Base-by-base conservation (phyloP, 1,140 invertebrate genomes). In the Zaprionus tsacasi region DNA sequence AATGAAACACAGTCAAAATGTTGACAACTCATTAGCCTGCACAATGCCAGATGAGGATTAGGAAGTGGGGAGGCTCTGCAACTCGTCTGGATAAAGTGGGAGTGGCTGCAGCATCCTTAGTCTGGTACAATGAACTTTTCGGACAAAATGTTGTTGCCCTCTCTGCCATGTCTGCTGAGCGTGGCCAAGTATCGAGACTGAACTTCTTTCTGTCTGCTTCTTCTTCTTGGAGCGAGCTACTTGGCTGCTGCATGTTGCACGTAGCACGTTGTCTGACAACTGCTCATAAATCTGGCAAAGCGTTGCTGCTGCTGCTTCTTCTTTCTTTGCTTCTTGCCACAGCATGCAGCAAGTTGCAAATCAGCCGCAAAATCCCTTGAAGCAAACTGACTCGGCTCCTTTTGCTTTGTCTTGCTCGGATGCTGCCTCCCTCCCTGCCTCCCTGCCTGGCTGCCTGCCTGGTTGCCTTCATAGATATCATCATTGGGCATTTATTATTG, bases 401-500 rank as follows among this genome's bases (percentile, higher is more conserved):
- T 48, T 50, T 43, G 40, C 33, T 89, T 83, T 88, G 83, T 88
- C 74, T 89, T 17, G 40, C 48, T 65, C 56, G 60, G 63, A 17
- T 67, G n/a, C 40, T 68, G 66, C 21, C 21, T 21, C 1, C 1
- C 2, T 21, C 1, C 21, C 21, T 21, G 21, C 21, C 21, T 21
- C n/a, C n/a, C n/a, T n/a, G n/a, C 21, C 21, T 21, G 21, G 21
- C 2, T 21, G 21, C 21, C 21, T 21, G 21, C 21, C 21, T 21
- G 1, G 21, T 33, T 68, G 45, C 67, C 57, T 73, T 78, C 81
- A 77, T 83, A 82, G 81, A 82, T 83, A 88, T 78, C 83, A 89
- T 88, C 83, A 89, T 80, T 80, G 74, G 80, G 80, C 83, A 83
- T 88, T 88, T 88, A 83, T 88, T 87, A 70, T 80, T 72, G 66